Percentiles rank a stretch among this genome's conserved stretches.
These are phyloP conservation scores for Enteromius trimaculatus DNA, from an alignment of 2,797 vertebrate species.

Conservation along the genomic window DNA sequence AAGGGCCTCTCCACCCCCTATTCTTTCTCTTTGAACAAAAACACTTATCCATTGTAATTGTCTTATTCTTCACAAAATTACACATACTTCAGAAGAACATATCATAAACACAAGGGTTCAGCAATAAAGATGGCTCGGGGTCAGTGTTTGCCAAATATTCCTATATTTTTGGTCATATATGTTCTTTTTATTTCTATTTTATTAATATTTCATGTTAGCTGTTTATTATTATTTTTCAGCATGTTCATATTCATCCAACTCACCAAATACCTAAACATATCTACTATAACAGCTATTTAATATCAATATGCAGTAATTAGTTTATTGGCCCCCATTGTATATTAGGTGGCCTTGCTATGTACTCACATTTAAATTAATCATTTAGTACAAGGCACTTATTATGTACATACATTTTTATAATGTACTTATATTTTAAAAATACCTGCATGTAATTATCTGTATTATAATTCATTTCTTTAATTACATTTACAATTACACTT, in stretches of 20 bases:
- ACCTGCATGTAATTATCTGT: too few species aligned
- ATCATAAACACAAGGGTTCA: neutral
- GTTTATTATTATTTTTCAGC: neutral
- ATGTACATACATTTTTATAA: too few species aligned
- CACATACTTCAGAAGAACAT: neutral
- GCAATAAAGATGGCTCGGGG: neutral
- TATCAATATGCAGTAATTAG: neutral
- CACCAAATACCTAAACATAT: neutral
- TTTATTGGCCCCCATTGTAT: neutral
- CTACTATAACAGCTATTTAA: neutral
- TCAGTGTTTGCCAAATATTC: neutral
- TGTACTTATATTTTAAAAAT: too few species aligned
- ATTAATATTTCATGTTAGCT: too few species aligned
- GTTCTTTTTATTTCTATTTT: neutral
- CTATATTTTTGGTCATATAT: neutral
- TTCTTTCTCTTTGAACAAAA: constrained; percentile 9
- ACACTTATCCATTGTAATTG: neutral
- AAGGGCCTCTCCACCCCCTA: neutral
- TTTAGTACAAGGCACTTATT: too few species aligned
- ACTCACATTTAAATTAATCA: too few species aligned
- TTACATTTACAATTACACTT: too few species aligned
- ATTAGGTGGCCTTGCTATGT: neutral
- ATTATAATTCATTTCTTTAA: too few species aligned
- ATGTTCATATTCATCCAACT: neutral
- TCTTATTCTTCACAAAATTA: neutral